Evolutionary conservation across 2,113 vertebrate species (phyloP).

Genomic region (Chauna torquata): DNA sequence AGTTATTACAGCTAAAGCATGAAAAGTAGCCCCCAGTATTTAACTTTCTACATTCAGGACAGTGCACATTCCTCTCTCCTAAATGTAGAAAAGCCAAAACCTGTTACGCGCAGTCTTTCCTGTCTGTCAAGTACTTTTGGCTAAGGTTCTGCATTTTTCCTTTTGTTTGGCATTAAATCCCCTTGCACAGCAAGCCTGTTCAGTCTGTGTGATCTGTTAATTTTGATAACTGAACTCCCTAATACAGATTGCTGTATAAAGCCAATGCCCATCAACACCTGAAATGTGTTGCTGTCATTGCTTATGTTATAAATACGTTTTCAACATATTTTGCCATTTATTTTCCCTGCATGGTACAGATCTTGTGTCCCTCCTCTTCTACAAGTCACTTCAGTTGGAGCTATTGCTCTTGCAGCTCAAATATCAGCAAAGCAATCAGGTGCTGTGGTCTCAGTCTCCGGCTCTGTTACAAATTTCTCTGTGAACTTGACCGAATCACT

Average conservation of each 20-base stretch:
- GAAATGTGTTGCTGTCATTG: neutral
- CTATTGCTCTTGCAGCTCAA: neutral
- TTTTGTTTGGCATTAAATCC: neutral
- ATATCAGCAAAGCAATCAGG: neutral
- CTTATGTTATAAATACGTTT: slow-evolving; percentile 7
- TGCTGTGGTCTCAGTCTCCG: neutral
- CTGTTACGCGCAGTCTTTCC: neutral
- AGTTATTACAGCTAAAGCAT: neutral
- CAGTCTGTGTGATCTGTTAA: neutral
- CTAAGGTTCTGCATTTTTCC: slow-evolving; percentile 10
- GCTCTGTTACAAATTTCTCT: neutral
- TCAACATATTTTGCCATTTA: neutral
- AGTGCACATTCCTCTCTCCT: neutral
- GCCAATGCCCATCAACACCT: neutral
- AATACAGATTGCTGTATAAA: neutral
- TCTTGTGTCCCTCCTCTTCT: neutral
- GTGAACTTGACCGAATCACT: neutral
- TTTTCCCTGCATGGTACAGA: neutral
- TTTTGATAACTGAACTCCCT: neutral
- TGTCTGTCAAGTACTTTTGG: neutral
- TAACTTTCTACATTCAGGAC: neutral
- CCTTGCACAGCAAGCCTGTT: neutral
- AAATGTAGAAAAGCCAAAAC: neutral
- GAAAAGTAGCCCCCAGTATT: neutral
- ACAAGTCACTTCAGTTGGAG: neutral